Percentiles rank a stretch among this genome's conserved stretches.
Evolutionary conservation across 2,797 vertebrate genomes (phyloP).

Genomic region (Falco rusticolus): DNA sequence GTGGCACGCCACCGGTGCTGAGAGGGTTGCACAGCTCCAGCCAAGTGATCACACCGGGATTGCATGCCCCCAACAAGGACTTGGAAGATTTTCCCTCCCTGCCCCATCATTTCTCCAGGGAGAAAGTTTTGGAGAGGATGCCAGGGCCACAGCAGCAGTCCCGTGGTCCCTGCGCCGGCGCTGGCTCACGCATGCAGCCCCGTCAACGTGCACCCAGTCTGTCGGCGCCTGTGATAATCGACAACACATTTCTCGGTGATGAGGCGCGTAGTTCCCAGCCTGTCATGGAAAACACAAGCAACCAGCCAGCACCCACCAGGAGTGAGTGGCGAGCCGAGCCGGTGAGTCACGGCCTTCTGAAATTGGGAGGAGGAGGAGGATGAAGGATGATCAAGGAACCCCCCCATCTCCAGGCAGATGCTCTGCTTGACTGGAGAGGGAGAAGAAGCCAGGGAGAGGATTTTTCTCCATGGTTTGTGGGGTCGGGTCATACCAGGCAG

Average conservation of each 20-base stretch:
- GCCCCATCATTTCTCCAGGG: background rate
- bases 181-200: background rate
- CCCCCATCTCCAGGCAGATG: background rate
- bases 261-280: background rate
- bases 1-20: rapidly evolving
- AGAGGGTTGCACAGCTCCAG: background rate
- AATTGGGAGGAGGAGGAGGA: constrained; percentile 6
- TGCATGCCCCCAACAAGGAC: background rate
- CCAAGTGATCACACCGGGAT: background rate
- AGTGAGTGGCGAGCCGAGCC: constrained; percentile 29
- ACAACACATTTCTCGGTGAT: constrained; percentile 20
- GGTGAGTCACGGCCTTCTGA: constrained; percentile 8
- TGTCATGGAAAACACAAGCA: constrained; percentile 17
- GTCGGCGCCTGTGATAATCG: constrained; percentile 27
- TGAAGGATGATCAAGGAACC: background rate
- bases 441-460: background rate
- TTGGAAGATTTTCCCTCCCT: background rate
- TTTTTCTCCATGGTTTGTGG: background rate
- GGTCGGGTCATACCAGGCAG: background rate
- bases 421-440: background rate
- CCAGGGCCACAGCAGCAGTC: background rate
- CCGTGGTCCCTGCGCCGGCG: rapidly evolving
- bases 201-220: background rate
- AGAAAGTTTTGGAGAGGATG: background rate
- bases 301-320: background rate